Evolutionary conservation across 2,888 invertebrate species (phyloP), one percentile per base, ranked within the genome.

Genomic region (Brachypalpus laphriformis): DNA sequence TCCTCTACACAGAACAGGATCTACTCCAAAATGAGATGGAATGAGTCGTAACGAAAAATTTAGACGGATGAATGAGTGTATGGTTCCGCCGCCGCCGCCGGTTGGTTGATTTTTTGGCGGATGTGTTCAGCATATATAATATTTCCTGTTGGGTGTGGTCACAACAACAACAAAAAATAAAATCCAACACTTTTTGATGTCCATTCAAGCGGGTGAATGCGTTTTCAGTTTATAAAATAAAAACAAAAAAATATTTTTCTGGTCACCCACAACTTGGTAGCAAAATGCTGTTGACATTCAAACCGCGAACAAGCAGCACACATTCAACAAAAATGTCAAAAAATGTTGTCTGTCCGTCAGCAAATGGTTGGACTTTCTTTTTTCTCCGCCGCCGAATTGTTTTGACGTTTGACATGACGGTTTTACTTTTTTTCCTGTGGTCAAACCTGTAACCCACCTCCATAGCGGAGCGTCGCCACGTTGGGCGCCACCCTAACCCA

Each of bases 81-180:
- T 49, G 66, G 57, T 66, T 65, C 57, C 57, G 57, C 34, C 20
- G n/a, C n/a, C n/a, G 61, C 49, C 49, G 57, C 66, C 47, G 75
- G 83, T 80, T 83, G 83, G 81, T 81, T 81, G 85, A 81, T 71
- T 85, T 76, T 81, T 81, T 66, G 49, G 54, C 66, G 85, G 81
- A 81, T 81, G 57, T 80, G 51, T 80, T 83, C 63, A 68, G 25
- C 66, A 42, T 57, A 72, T 34, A 65, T 72, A 82, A 78, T 83
- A 78, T 74, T 75, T 80, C 80, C 83, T 70, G 80, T 6, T 8
- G 34, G 70, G 70, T 85, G 80, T 65, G 80, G 80, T 71, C 47
- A 18, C 3, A 9, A 42, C 6, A 51, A 14, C 18, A 22, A 34
- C 22, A 42, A 51, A 56, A 72, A 82, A 82, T 3, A 54, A 49